These are phyloP conservation scores for Donacobius atricapilla DNA, from an alignment of 2,113 vertebrate genomes.

Conservation along the genomic window DNA sequence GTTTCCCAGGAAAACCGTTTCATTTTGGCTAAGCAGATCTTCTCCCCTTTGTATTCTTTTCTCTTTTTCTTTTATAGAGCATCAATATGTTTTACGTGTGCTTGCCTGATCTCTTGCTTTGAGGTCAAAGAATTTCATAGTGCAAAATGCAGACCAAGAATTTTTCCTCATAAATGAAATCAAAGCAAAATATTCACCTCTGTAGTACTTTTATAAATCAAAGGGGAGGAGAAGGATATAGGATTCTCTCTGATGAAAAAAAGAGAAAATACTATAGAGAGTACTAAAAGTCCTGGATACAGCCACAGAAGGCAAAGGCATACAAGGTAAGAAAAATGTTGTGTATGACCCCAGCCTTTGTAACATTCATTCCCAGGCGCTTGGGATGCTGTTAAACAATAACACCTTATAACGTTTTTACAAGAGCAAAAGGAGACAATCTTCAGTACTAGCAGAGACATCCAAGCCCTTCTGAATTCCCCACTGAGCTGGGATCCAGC, in stretches of 20 bases:
- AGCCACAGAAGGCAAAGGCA: not conserved
- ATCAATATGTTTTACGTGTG: not conserved
- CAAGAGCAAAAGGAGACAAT: not conserved
- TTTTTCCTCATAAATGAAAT: slow-evolving; percentile 26
- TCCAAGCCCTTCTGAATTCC: not conserved
- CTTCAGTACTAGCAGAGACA: not conserved
- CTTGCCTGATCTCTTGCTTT: not conserved
- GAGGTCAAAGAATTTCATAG: not conserved
- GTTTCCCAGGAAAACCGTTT: not conserved
- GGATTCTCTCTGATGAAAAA: not conserved
- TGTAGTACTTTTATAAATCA: not conserved
- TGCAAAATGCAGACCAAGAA: not conserved
- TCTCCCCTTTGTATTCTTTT: not conserved
- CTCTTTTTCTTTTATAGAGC: not conserved
- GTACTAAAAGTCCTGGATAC: not conserved
- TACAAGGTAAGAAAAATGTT: not conserved
- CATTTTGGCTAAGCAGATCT: not conserved
- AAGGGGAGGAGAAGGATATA: not conserved
- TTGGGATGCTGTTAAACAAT: not conserved
- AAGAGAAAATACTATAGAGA: not conserved
- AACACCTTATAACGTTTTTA: not conserved
- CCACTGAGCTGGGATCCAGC: not conserved
- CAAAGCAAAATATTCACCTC: not conserved
- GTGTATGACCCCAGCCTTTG: not conserved
- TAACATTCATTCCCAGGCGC: not conserved